Evolutionary conservation across 2,113 vertebrate species (phyloP).

Genomic region (Ameiurus melas): DNA sequence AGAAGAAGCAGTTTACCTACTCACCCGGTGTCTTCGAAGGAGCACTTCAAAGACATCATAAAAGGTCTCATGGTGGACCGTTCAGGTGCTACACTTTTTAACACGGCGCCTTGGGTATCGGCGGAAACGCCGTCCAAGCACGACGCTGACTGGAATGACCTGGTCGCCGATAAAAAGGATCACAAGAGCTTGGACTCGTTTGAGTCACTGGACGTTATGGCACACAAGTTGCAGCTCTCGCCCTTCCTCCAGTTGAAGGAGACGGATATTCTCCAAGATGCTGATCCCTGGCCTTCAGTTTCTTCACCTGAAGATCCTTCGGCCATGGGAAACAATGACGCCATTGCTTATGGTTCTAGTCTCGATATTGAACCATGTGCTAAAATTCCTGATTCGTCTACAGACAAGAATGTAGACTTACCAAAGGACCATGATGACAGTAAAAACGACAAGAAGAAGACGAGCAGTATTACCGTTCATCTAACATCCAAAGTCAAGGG

Average conservation of each 20-base stretch:
- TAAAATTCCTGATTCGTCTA: conserved; percentile 2
- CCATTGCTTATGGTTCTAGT: not conserved
- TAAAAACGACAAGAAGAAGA: conserved; percentile 36
- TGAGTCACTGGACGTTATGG: conserved; percentile 30
- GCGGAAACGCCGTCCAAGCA: conserved; percentile 60
- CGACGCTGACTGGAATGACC: conserved; percentile 52
- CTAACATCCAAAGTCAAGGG: conserved; percentile 49
- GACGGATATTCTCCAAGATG: conserved; percentile 58
- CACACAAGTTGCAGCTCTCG: conserved; percentile 47
- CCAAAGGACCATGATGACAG: conserved; percentile 40
- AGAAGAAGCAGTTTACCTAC: conserved; percentile 72
- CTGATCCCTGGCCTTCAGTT: conserved; percentile 45
- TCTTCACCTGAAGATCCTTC: conserved; percentile 28
- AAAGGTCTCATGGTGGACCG: conserved; percentile 48
- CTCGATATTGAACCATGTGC: conserved; percentile 22
- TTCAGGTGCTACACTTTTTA: conserved; percentile 32
- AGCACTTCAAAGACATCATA: conserved; percentile 50
- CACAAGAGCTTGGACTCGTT: conserved; percentile 35
- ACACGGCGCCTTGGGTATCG: conserved; percentile 55
- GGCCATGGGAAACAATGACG: conserved; percentile 7
- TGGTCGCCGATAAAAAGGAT: conserved; percentile 32
- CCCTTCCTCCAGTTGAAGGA: conserved; percentile 47
- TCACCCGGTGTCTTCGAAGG: conserved; percentile 63
- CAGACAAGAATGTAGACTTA: conserved; percentile 21
- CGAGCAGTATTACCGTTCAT: conserved; percentile 38